These are phyloP conservation scores for Cephus rjabovi DNA, from an alignment of 2,888 invertebrate genomes.

Conservation along the genomic window DNA sequence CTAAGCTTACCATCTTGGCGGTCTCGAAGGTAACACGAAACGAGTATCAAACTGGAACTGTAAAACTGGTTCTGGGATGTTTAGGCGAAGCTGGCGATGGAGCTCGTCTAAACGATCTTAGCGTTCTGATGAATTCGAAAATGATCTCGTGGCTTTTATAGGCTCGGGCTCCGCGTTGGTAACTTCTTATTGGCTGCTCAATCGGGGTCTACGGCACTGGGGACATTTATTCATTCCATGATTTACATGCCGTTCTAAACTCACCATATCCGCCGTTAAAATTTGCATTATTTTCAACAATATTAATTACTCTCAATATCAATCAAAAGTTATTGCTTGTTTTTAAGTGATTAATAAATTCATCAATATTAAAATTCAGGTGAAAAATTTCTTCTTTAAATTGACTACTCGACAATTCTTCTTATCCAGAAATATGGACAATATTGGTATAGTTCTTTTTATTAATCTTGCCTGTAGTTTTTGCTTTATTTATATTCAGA, in stretches of 20 bases:
- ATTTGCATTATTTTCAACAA: background rate
- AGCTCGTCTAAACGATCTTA: conserved; percentile 49
- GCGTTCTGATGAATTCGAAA: conserved; percentile 35
- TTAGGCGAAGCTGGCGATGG: conserved; percentile 48
- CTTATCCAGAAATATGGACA: background rate
- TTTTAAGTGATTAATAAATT: background rate
- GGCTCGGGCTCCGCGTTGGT: conserved; percentile 28
- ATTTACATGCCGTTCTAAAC: background rate
- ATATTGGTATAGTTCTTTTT: background rate
- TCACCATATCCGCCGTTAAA: background rate
- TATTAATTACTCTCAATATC: background rate
- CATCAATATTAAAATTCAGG: background rate
- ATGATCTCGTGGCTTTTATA: conserved; percentile 41
- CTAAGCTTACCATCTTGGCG: conserved; percentile 8
- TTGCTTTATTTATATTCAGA: background rate
- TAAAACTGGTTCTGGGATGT: conserved; percentile 20
- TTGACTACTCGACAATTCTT: background rate
- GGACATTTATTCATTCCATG: background rate
- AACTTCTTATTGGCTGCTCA: background rate
- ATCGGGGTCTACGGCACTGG: background rate
- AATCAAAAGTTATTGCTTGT: background rate
- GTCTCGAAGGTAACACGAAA: background rate
- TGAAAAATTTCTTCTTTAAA: background rate
- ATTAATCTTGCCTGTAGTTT: background rate
- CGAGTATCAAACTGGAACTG: background rate